Evolutionary conservation across 23 tunicate genomes (phyloP).

Genomic region (Ciona savignyi): DNA sequence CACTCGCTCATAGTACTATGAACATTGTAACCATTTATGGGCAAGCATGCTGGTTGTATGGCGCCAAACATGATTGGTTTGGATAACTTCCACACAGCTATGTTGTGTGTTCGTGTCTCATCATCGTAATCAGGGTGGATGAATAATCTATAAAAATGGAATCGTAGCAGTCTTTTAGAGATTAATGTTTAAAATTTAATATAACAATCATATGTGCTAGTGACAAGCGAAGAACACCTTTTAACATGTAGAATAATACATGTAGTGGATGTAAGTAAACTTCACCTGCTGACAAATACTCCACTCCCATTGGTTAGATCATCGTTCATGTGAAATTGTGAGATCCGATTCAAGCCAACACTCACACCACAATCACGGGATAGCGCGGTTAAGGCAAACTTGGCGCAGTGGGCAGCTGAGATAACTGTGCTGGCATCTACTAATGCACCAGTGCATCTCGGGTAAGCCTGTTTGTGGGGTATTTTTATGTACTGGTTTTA

Average conservation of each 20-base stretch:
- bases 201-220: not conserved
- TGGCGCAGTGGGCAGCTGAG: constrained; percentile 51
- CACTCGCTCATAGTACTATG: constrained; percentile 13
- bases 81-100: constrained; percentile 34
- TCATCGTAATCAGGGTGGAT: constrained; percentile 34
- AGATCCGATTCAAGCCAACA: constrained; percentile 14
- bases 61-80: not conserved
- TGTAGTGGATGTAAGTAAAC: not conserved
- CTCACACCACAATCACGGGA: not conserved
- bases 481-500: too few relatives aligned
- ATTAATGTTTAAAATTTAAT: not conserved
- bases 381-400: constrained; percentile 2
- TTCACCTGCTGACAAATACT: not conserved
- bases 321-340: constrained; percentile 31
- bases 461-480: constrained; percentile 40
- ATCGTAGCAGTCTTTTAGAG: not conserved
- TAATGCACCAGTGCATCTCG: constrained; percentile 42
- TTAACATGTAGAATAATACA: too few relatives aligned
- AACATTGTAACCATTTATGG: constrained; percentile 13
- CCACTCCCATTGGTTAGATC: constrained; percentile 4
- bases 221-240: too few relatives aligned
- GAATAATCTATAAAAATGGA: constrained; percentile 12
- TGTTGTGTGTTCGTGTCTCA: constrained; percentile 17
- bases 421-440: constrained; percentile 14
- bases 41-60: constrained; percentile 30